Conservation (phyloP, 2,797 vertebrate species). For the Falco novaeseelandiae region DNA sequence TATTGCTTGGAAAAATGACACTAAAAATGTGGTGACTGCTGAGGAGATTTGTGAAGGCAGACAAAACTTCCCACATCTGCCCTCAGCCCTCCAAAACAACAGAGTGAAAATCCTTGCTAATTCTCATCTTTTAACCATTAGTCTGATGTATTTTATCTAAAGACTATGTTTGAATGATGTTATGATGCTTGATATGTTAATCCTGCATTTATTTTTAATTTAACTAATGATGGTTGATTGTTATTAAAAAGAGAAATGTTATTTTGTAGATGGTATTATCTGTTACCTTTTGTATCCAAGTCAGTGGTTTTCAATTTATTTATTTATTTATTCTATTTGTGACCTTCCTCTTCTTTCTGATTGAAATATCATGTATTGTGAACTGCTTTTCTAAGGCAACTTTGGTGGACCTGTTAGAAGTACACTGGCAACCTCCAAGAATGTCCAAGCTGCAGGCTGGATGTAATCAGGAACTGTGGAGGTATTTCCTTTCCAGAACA, state of each 20-base stretch:
- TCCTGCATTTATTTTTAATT: constrained; percentile 51
- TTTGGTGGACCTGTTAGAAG: not conserved
- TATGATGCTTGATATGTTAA: not conserved
- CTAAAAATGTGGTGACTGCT: not conserved
- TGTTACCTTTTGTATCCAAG: not conserved
- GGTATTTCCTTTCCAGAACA: not conserved
- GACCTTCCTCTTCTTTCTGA: not conserved
- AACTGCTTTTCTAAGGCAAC: not conserved
- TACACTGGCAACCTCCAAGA: not conserved
- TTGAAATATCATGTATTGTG: not conserved
- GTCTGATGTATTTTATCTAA: not conserved
- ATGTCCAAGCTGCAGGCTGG: not conserved
- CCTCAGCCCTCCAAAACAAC: not conserved
- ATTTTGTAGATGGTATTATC: not conserved
- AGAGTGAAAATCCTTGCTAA: not conserved
- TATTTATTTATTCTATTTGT: not conserved
- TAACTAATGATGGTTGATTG: constrained; percentile 21
- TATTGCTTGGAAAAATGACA: not conserved
- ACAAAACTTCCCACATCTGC: not conserved
- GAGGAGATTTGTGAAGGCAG: not conserved
- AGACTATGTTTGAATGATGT: not conserved
- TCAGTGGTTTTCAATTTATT: not conserved
- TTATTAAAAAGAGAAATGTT: constrained; percentile 12
- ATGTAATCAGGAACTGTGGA: not conserved
- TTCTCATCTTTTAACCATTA: not conserved